Evolutionary conservation across 2,113 vertebrate genomes (phyloP), one percentile per base, ranked within the genome.

Genomic region (Ageneiosus marmoratus): DNA sequence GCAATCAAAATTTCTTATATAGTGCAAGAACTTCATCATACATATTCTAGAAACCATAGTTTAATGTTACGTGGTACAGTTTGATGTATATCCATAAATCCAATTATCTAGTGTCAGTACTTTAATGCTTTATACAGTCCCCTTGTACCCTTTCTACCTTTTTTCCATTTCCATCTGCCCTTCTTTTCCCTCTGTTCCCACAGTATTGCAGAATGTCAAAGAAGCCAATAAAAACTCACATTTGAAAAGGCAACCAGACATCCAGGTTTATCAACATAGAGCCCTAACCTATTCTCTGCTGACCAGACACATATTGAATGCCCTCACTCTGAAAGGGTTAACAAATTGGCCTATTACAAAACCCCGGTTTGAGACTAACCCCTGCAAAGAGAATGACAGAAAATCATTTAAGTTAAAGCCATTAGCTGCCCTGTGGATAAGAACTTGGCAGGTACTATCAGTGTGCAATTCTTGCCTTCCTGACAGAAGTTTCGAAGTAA

Each of bases 191-290:
- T 62, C 44, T 50, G 81, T 72, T 78, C 58, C 46, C 44, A 24
- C 56, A 60, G 69, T 79, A 50, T 87, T 79, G 83, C 79, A 60
- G 65, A 76, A 83, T 80, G 85, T 83, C 75, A 79, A 82, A 63
- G 95, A 93, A 95, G 95, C 94, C 95, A 94, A 94, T 95, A 93
- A 94, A 94, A 95, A 96, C 94, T 95, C 95, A 94, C 94, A 94
- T 95, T 94, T 95, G 69, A 95, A 95, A 95, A 86, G 79, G 80
- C 80, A 87, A 79, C 79, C 83, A 86, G 82, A 81, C 85, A 78
- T 86, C 73, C 74, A 79, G 76, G 73, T 85, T 86, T 87, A 83
- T 88, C 86, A 87, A 87, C 84, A 83, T 83, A 67, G 70, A 77
- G 85, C 80, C 84, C 87, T 87, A 85, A 88, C 87, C 84, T 87